These are phyloP conservation scores for Embidobia sp. DNA, from an alignment of 2,888 invertebrate species.

Conservation along the genomic window DNA sequence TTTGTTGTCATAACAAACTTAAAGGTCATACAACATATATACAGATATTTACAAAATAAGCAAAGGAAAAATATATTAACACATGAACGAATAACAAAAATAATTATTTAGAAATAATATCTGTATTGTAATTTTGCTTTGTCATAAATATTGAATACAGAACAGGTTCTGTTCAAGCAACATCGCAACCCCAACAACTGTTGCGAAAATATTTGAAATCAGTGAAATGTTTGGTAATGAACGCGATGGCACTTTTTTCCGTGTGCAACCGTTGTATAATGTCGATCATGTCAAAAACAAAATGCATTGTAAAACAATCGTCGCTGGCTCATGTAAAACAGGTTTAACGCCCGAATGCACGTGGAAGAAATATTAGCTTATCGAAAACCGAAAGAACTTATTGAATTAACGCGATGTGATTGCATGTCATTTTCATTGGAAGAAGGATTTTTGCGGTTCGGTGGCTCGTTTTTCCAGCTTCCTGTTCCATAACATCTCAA, in stretches of 20 bases:
- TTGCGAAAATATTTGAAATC: slow-evolving; percentile 1
- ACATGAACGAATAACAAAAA: too few relatives aligned
- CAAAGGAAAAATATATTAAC: too few relatives aligned
- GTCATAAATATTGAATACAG: too few relatives aligned
- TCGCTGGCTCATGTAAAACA: slow-evolving; percentile 57
- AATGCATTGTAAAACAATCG: slow-evolving; percentile 56
- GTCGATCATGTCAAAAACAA: slow-evolving; percentile 55
- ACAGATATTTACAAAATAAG: too few relatives aligned
- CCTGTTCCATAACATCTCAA: slow-evolving; percentile 51
- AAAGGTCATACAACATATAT: too few relatives aligned
- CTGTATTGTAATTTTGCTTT: neutral
- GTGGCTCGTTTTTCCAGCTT: slow-evolving; percentile 57
- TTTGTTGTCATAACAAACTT: too few relatives aligned
- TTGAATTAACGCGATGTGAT: slow-evolving; percentile 53
- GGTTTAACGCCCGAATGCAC: slow-evolving; percentile 61
- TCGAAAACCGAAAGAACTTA: slow-evolving; percentile 44
- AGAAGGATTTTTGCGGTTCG: slow-evolving; percentile 59
- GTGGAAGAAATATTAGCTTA: slow-evolving; percentile 48
- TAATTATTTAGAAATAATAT: too few relatives aligned
- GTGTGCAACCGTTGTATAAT: slow-evolving; percentile 46
- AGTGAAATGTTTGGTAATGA: slow-evolving; percentile 38
- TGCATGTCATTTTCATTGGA: slow-evolving; percentile 60
- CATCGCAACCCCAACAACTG: too few relatives aligned
- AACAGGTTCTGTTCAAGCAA: too few relatives aligned
- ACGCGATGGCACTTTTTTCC: slow-evolving; percentile 38